Evolutionary conservation across 2,113 vertebrate species (phyloP).

Genomic region (Okapia johnstoni): DNA sequence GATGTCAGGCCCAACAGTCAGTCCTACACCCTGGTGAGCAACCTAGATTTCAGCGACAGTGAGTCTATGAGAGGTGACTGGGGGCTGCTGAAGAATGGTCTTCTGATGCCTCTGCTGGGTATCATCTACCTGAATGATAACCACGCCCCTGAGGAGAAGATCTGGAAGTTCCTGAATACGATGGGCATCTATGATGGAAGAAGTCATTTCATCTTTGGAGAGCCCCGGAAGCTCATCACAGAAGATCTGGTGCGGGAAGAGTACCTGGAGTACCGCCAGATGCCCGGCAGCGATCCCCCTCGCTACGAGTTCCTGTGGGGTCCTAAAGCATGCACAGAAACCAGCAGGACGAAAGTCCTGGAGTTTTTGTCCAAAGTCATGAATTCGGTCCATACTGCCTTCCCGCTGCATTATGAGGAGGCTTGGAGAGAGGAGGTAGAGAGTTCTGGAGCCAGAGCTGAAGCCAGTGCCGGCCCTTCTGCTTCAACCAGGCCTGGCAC

Average conservation of each 20-base stretch:
- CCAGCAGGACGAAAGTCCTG: fast-evolving
- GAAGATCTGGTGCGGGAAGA: neutral
- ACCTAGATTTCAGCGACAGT: fast-evolving
- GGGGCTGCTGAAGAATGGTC: too few species aligned
- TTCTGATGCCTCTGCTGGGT: too few species aligned
- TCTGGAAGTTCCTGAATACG: neutral
- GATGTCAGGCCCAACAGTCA: neutral
- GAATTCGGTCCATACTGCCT: fast-evolving
- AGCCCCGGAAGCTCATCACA: conserved; percentile 35
- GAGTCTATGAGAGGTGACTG: fast-evolving
- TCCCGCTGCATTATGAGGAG: neutral
- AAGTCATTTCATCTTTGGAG: neutral
- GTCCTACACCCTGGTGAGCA: neutral
- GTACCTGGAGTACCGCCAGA: neutral
- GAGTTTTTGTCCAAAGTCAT: neutral
- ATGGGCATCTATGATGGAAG: neutral
- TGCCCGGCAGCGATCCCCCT: neutral
- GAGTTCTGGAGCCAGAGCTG: neutral
- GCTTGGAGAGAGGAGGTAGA: neutral
- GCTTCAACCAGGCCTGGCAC: too few species aligned
- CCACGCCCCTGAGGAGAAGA: neutral
- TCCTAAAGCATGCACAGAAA: neutral
- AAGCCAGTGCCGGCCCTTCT: neutral
- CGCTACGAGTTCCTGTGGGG: neutral
- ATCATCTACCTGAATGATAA: neutral